Conservation (phyloP, 1,140 invertebrate species). For the Dendroctonus ponderosae region DNA sequence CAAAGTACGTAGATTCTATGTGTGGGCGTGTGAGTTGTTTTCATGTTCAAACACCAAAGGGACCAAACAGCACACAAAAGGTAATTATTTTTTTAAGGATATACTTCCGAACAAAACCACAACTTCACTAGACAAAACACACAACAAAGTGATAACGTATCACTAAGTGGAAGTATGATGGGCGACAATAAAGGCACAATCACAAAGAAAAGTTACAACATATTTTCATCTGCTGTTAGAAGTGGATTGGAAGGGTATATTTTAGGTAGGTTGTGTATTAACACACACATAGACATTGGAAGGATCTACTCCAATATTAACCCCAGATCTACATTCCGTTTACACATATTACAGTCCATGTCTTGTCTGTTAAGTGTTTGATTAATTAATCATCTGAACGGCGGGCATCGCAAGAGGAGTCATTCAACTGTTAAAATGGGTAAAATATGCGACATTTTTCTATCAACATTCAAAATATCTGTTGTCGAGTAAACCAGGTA, state of each 20-base stretch:
- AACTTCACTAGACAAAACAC: slow-evolving; percentile 37
- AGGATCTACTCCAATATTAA: too few species aligned
- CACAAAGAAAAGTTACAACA: slow-evolving; percentile 75
- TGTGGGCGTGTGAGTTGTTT: not conserved
- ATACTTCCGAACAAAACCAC: slow-evolving; percentile 15
- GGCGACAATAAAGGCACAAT: slow-evolving; percentile 60
- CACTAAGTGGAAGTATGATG: slow-evolving; percentile 23
- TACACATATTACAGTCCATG: too few species aligned
- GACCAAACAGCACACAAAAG: not conserved
- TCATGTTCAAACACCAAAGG: not conserved
- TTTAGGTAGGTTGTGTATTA: slow-evolving; percentile 59
- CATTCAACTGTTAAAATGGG: too few species aligned
- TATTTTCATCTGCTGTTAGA: slow-evolving; percentile 92
- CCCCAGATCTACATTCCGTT: too few species aligned
- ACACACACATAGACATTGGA: too few species aligned
- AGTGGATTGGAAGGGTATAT: slow-evolving; percentile 90
- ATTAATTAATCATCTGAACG: too few species aligned
- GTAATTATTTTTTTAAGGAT: slow-evolving; percentile 6
- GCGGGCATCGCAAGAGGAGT: too few species aligned
- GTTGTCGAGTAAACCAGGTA: too few species aligned
- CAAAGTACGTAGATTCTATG: slow-evolving; percentile 1
- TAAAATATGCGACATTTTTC: too few species aligned
- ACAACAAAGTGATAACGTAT: slow-evolving; percentile 30
- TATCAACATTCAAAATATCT: too few species aligned
- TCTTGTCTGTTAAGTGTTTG: too few species aligned